Conservation (phyloP, 2,113 vertebrate genomes). For the Laticauda colubrina region DNA sequence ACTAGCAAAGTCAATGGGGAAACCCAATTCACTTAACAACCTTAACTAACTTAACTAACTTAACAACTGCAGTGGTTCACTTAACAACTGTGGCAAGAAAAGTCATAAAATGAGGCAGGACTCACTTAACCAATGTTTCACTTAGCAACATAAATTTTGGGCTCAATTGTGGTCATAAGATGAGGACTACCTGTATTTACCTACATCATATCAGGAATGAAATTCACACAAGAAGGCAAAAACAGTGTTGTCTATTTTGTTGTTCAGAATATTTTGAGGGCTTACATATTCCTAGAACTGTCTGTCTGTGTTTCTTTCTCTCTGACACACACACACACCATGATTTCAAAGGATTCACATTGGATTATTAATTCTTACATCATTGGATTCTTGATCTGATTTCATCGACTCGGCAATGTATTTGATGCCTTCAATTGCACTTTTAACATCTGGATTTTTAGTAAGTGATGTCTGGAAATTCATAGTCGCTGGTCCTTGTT, state of each 20-base stretch:
- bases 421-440: slow-evolving; percentile 93
- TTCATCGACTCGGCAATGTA: slow-evolving; percentile 99
- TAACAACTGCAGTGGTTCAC: neutral
- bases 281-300: neutral
- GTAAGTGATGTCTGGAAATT: slow-evolving; percentile 87
- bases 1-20: neutral
- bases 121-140: neutral
- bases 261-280: neutral
- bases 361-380: slow-evolving; percentile 74
- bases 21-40: neutral
- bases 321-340: neutral
- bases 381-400: slow-evolving; percentile 91
- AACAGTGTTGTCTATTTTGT: neutral
- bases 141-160: neutral
- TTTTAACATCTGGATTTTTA: slow-evolving; percentile 94
- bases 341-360: neutral
- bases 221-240: neutral
- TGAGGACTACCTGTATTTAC: neutral
- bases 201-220: neutral
- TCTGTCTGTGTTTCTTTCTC: neutral
- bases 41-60: no score
- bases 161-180: neutral
- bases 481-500: slow-evolving; percentile 79
- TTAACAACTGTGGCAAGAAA: neutral
- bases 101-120: neutral